These are phyloP conservation scores for Clarias laeviceps DNA, from an alignment of 2,797 vertebrate genomes.

Conservation along the genomic window DNA sequence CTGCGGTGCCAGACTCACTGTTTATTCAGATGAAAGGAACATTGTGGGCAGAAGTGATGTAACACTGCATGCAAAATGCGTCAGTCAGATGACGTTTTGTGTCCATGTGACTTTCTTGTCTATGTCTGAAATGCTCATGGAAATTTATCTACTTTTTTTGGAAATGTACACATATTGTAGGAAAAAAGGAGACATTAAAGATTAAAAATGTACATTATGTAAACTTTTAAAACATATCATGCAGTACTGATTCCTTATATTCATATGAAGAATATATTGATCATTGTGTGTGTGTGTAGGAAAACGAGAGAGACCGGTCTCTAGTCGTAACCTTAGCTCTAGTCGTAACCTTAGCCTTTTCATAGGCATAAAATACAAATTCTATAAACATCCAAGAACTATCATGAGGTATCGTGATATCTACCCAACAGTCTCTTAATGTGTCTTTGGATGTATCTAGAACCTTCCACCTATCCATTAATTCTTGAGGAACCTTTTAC, in stretches of 20 bases:
- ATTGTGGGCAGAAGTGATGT: conserved; percentile 12
- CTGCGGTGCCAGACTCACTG: conserved; percentile 11
- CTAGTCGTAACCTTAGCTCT: too few relatives aligned
- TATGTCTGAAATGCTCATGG: not conserved
- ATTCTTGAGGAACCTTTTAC: not conserved
- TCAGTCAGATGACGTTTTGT: not conserved
- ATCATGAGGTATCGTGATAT: not conserved
- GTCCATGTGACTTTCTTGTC: not conserved
- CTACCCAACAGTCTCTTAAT: not conserved
- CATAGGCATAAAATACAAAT: not conserved
- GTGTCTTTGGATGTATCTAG: not conserved
- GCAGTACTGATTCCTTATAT: not conserved
- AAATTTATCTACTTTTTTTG: not conserved
- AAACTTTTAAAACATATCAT: not conserved
- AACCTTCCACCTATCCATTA: not conserved
- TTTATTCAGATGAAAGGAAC: conserved; percentile 32
- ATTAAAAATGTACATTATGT: not conserved
- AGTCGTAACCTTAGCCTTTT: not conserved
- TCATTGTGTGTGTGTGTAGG: not conserved
- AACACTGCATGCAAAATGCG: conserved; percentile 13
- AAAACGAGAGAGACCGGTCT: not conserved
- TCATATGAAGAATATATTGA: too few relatives aligned
- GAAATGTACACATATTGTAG: not conserved
- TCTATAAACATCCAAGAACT: not conserved
- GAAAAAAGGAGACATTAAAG: not conserved